Base-by-base conservation (phyloP, 2,888 invertebrate species). In the Microdon myrmicae region DNA sequence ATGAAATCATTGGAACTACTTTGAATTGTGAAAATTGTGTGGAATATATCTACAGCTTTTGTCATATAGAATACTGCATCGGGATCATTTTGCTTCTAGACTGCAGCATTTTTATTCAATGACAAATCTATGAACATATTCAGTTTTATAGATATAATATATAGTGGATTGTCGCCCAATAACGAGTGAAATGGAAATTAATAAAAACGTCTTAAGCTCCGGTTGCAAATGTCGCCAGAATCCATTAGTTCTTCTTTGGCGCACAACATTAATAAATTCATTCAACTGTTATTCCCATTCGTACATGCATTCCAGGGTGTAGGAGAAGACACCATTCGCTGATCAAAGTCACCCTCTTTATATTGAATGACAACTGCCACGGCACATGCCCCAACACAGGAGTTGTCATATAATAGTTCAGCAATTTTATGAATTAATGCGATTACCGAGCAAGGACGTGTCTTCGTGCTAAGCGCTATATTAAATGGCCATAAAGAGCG, bases 341-440 rank as follows among this genome's bases (percentile, higher is more conserved):
- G 26, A 38, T 34, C 34, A 10, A 28, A 32, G 13, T 19, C 22
- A 12, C 31, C 23, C 9, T 9, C 12, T 13, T 20, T n/a, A n/a
- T n/a, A n/a, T n/a, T n/a, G n/a, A 20, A n/a, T 7, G 6, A 13
- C 7, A 39, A 9, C 31, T 12, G n/a, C 9, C 22, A 28, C 16
- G 37, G 43, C 32, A 10, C 16, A 16, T 25, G 12, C 20, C 37
- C 54, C 28, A 22, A 45, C 35, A 12, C 29, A 48, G 39, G 17
- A n/a, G n/a, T n/a, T n/a, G n/a, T n/a, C 49, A 38, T 56, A 61
- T 56, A 49, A 56, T 61, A 44, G 56, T 49, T 56, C 26, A 44
- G 45, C 41, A 55, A 44, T 45, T 56, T 39, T 56, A 49, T 51
- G 45, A 56, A 56, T 61, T 61, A 56, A 61, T 61, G 32, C 34